These are phyloP conservation scores for Cryptophagus acutangulus DNA, from an alignment of 2,888 invertebrate species.

Conservation along the genomic window DNA sequence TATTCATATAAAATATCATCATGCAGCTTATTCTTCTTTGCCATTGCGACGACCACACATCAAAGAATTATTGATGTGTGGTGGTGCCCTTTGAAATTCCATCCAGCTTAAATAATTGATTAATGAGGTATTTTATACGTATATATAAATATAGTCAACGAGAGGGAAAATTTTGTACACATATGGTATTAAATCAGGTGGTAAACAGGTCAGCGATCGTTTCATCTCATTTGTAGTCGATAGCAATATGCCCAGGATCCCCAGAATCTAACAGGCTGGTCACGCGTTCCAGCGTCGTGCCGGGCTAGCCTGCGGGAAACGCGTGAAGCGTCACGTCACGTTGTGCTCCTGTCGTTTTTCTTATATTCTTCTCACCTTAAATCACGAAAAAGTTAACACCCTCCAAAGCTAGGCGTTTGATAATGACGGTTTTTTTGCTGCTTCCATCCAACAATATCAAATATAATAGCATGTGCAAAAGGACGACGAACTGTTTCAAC, in stretches of 20 bases:
- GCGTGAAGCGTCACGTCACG: conserved; percentile 3
- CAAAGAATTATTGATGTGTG: not conserved
- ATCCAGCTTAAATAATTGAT: not conserved
- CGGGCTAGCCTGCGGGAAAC: not conserved
- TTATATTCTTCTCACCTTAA: conserved; percentile 1
- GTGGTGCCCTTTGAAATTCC: not conserved
- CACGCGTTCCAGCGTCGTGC: conserved; percentile 1
- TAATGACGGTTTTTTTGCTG: not conserved
- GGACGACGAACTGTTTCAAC: no score
- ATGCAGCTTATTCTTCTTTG: not conserved
- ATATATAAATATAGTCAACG: not conserved
- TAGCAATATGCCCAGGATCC: not conserved
- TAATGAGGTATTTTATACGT: not conserved
- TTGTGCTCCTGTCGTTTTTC: not conserved
- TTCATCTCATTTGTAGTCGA: conserved; percentile 5
- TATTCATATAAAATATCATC: not conserved
- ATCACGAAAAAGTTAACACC: not conserved
- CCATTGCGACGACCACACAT: not conserved
- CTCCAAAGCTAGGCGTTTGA: not conserved
- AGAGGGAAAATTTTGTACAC: not conserved
- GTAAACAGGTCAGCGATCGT: conserved; percentile 5
- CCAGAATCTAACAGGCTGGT: conserved; percentile 3
- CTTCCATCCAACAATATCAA: no score
- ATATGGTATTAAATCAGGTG: conserved; percentile 2
- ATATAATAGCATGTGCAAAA: no score